Evolutionary conservation across 1,140 invertebrate species (phyloP).

Genomic region (Andricus grossulariae): DNA sequence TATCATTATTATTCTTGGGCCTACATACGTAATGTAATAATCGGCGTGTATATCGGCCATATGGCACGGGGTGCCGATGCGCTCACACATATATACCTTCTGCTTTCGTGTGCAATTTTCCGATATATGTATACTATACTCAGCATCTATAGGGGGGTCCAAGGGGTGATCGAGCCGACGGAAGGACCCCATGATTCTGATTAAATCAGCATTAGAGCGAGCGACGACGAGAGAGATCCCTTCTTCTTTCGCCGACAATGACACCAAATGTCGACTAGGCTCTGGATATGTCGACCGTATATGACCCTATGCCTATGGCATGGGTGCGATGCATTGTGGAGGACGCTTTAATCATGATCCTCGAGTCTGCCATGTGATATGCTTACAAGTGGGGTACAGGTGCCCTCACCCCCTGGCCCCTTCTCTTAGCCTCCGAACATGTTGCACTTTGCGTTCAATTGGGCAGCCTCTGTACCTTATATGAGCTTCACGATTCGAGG

Average conservation of each 20-base stretch:
- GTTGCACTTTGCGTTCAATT: conserved; percentile 66
- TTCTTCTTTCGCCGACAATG: conserved; percentile 59
- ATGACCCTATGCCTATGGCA: conserved; percentile 38
- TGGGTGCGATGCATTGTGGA: conserved; percentile 52
- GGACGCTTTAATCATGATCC: conserved; percentile 64
- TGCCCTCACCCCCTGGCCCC: conserved; percentile 39
- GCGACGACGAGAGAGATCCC: conserved; percentile 51
- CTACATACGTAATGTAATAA: conserved; percentile 75
- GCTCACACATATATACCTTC: conserved; percentile 20
- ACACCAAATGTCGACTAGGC: conserved; percentile 68
- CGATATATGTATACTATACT: conserved; percentile 18
- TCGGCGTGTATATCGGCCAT: conserved; percentile 73
- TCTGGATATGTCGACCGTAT: conserved; percentile 32
- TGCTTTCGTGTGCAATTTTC: conserved; percentile 7
- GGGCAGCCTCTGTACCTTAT: conserved; percentile 38
- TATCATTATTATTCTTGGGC: conserved; percentile 68
- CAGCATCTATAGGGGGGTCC: conserved; percentile 32
- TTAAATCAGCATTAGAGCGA: conserved; percentile 71
- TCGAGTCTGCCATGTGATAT: conserved; percentile 48
- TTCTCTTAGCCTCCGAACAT: conserved; percentile 51
- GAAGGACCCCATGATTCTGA: conserved; percentile 59
- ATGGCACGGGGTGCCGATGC: conserved; percentile 60
- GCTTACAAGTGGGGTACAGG: conserved; percentile 54
- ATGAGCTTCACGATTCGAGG: conserved; percentile 5
- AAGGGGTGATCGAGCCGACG: conserved; percentile 37